Evolutionary conservation across 1,140 invertebrate species (phyloP).

Genomic region (Berghia stephanieae): DNA sequence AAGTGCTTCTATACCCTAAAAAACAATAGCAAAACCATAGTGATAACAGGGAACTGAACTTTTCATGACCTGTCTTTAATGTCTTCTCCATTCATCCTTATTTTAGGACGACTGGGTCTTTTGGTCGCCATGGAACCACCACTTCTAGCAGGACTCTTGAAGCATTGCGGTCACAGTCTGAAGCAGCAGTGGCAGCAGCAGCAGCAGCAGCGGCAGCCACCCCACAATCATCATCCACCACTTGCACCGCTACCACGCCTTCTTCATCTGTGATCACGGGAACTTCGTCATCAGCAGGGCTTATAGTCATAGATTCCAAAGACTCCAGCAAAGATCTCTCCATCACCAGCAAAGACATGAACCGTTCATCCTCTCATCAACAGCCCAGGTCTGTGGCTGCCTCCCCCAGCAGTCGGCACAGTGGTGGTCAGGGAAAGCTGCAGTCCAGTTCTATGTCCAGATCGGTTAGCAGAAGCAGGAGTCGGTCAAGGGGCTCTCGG

Average conservation of each 20-base stretch:
- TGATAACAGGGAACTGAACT: no score
- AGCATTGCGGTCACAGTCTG: slow-evolving; percentile 27
- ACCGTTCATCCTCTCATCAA: slow-evolving; percentile 41
- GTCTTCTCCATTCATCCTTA: no score
- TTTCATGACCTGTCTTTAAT: no score
- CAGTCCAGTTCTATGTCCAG: slow-evolving; percentile 43
- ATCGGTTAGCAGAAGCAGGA: slow-evolving; percentile 50
- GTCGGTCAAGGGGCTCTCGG: slow-evolving; percentile 47
- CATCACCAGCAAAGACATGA: slow-evolving; percentile 34
- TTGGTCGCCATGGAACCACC: slow-evolving; percentile 30
- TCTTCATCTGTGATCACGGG: no score
- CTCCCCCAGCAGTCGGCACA: slow-evolving; percentile 26
- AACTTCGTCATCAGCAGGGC: neutral
- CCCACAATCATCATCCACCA: slow-evolving; percentile 12
- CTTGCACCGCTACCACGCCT: no score
- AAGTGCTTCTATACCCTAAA: no score
- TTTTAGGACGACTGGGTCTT: slow-evolving; percentile 23
- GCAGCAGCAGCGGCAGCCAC: neutral
- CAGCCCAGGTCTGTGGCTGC: slow-evolving; percentile 36
- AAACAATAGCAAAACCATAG: no score
- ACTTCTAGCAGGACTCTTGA: slow-evolving; percentile 19
- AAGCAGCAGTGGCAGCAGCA: slow-evolving; percentile 18
- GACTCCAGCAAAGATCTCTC: no score
- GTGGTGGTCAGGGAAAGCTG: slow-evolving; percentile 33
- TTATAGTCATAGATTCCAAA: slow-evolving; percentile 8